These are phyloP conservation scores for Liodrosophila aerea DNA, from an alignment of 2,888 invertebrate species.

Conservation along the genomic window DNA sequence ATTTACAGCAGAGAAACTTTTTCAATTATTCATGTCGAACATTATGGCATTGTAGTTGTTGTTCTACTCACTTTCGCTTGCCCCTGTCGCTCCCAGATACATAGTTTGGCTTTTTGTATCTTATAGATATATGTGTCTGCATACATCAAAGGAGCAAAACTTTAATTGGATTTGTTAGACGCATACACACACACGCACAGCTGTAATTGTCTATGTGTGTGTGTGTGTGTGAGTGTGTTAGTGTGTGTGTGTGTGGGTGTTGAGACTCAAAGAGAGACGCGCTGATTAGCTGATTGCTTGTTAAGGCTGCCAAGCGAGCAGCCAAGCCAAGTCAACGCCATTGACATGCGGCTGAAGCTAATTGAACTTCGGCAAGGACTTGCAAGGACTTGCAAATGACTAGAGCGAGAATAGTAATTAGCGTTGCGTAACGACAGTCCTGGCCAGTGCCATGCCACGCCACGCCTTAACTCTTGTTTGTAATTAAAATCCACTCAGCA, in stretches of 20 bases:
- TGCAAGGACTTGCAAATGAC: slow-evolving; percentile 77
- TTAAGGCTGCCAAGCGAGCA: slow-evolving; percentile 44
- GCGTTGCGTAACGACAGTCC: slow-evolving; percentile 73
- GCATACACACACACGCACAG: slow-evolving; percentile 2
- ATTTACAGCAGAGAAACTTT: slow-evolving; percentile 62
- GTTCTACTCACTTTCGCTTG: too few relatives aligned
- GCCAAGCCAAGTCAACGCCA: slow-evolving; percentile 45
- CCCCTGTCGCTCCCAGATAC: not conserved
- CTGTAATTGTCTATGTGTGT: too few relatives aligned
- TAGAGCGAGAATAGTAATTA: slow-evolving; percentile 76
- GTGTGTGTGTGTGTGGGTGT: slow-evolving; percentile 21
- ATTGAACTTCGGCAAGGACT: slow-evolving; percentile 66
- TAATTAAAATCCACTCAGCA: slow-evolving; percentile 77
- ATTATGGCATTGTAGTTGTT: slow-evolving; percentile 64
- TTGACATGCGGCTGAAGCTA: slow-evolving; percentile 75
- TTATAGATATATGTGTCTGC: slow-evolving; percentile 45
- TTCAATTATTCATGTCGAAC: slow-evolving; percentile 76
- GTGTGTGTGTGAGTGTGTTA: slow-evolving; percentile 4
- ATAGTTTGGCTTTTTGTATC: slow-evolving; percentile 40
- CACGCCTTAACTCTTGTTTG: slow-evolving; percentile 71
- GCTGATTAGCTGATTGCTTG: slow-evolving; percentile 73
- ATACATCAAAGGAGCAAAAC: slow-evolving; percentile 72
- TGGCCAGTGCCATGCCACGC: slow-evolving; percentile 31
- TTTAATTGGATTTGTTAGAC: slow-evolving; percentile 71
- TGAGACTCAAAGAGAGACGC: slow-evolving; percentile 38